A percentile compares a stretch with the other conserved stretches of the same genome.
Conservation (phyloP, 2,797 vertebrate species). For the Muscicapa comitata region DNA sequence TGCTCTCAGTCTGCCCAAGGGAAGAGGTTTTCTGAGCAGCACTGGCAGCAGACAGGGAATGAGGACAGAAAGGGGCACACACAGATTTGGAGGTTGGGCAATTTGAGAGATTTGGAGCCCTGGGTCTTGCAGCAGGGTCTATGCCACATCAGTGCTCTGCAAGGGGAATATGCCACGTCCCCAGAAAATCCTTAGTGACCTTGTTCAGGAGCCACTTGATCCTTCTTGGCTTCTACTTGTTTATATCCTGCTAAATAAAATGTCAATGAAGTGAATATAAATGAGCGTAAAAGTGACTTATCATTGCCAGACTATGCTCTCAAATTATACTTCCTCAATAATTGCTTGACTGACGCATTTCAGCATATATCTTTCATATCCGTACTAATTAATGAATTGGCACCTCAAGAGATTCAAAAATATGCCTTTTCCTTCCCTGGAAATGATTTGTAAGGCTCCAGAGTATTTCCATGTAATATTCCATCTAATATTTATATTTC, state of each 20-base stretch:
- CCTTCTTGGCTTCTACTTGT: not conserved
- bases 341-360: conserved; percentile 1
- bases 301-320: not conserved
- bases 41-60: not conserved
- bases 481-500: conserved; percentile 37
- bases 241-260: not conserved
- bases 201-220: not conserved
- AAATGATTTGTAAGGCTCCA: conserved; percentile 1
- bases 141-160: not conserved
- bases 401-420: conserved; percentile 17
- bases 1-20: not conserved
- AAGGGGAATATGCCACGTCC: rapidly evolving
- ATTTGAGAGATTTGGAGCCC: not conserved
- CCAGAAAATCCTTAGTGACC: not conserved
- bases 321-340: conserved; percentile 20
- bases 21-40: not conserved
- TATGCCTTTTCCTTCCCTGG: not conserved
- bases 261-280: conserved; percentile 18
- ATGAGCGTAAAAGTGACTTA: conserved; percentile 20
- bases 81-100: rapidly evolving
- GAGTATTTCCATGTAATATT: conserved; percentile 24
- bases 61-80: not conserved
- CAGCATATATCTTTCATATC: conserved; percentile 10
- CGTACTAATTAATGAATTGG: conserved; percentile 37
- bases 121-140: not conserved